Percentiles rank a stretch among this genome's conserved stretches.
Evolutionary conservation across 2,113 vertebrate species (phyloP).

Genomic region (Phaethornis superciliosus): DNA sequence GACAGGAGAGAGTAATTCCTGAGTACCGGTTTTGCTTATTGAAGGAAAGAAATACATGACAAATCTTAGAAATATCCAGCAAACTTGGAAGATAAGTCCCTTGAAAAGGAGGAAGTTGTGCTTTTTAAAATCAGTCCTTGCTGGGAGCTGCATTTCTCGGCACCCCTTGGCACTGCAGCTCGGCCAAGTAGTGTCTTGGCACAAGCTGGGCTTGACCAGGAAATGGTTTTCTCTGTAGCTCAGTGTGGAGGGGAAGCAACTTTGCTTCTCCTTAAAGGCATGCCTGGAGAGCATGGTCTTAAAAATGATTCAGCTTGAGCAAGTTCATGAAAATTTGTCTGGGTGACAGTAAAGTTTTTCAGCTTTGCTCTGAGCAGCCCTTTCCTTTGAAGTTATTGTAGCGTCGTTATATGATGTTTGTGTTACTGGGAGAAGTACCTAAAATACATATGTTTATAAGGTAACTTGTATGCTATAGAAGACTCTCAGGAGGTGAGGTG

Average conservation of each 20-base stretch:
- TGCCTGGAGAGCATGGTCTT: neutral
- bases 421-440: neutral
- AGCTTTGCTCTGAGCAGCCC: neutral
- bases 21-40: neutral
- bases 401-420: constrained; percentile 10
- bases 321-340: neutral
- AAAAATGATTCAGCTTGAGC: constrained; percentile 13
- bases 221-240: constrained; percentile 33
- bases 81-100: neutral
- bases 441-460: neutral
- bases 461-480: neutral
- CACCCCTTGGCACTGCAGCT: neutral
- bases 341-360: constrained; percentile 1
- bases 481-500: neutral
- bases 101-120: neutral
- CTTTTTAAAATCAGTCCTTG: neutral
- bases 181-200: neutral
- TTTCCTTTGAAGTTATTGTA: constrained; percentile 31
- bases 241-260: neutral
- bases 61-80: neutral
- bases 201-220: constrained; percentile 28
- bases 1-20: neutral
- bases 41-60: neutral
- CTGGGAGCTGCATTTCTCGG: neutral
- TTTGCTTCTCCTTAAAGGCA: constrained; percentile 28